phyloP scores from a whole-genome alignment of 2,888 invertebrate genomes.

The Hydrotaea cyrtoneurina region DNA sequence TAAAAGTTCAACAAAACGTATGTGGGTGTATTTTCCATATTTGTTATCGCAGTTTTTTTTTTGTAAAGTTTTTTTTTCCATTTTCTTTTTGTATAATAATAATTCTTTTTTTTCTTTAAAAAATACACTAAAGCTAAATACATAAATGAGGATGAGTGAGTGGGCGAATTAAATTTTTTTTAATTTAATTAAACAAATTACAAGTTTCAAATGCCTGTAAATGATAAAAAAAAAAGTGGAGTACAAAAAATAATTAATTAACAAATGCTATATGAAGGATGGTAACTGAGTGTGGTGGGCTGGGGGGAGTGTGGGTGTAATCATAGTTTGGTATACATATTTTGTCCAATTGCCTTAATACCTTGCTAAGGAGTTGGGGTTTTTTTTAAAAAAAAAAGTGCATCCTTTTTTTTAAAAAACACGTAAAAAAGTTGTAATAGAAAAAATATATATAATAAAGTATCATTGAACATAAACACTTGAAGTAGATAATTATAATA shows the following conservation, averaged over 20 bases:
- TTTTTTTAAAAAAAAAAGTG: background rate
- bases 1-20: background rate
- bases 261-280: no score
- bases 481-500: background rate
- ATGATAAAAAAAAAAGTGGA: background rate
- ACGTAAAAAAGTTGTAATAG: background rate
- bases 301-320: no score
- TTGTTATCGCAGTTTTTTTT: slow-evolving; percentile 23
- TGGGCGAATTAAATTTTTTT: background rate
- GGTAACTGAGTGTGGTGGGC: no score
- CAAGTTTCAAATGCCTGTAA: background rate
- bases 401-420: no score
- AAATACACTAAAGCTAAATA: slow-evolving; percentile 18
- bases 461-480: background rate
- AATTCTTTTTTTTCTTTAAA: background rate
- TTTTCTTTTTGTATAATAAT: background rate
- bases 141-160: background rate
- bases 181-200: slow-evolving; percentile 14
- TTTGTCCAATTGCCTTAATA: background rate
- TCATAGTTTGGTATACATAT: background rate
- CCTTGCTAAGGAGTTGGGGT: background rate
- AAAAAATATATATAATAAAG: background rate
- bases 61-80: background rate
- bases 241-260: no score
- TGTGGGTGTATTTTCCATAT: background rate